Evolutionary conservation across 2,797 vertebrate genomes (phyloP).

Genomic region (Hypotaenidia okinawae): DNA sequence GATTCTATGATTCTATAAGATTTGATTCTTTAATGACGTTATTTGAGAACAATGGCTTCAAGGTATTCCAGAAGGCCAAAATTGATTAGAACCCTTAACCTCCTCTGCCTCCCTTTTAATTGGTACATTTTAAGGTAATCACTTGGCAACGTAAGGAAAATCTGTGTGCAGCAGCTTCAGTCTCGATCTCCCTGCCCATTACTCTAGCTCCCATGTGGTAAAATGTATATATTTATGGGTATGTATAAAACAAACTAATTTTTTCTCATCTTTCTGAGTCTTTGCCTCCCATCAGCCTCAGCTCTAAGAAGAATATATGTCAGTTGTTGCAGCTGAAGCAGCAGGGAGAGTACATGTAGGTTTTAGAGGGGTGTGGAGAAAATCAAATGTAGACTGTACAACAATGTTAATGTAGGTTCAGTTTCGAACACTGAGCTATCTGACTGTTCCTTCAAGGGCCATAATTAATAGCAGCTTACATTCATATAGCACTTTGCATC

Average conservation of each 20-base stretch:
- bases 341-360: not conserved
- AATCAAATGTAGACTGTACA: not conserved
- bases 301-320: not conserved
- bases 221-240: not conserved
- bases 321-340: not conserved
- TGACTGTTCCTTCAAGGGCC: not conserved
- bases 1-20: too few species aligned
- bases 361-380: not conserved
- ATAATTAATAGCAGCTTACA: constrained; percentile 12
- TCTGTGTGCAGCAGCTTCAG: not conserved
- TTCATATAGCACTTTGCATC: not conserved
- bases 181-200: not conserved
- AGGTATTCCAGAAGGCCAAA: not conserved
- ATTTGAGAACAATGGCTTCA: not conserved
- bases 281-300: not conserved
- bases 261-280: not conserved
- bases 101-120: not conserved
- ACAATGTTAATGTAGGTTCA: not conserved
- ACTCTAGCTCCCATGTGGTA: not conserved
- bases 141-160: not conserved
- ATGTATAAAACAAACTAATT: not conserved
- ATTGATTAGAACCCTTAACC: not conserved
- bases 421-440: not conserved
- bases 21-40: not conserved
- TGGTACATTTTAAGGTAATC: not conserved